Conservation (phyloP, 2,797 vertebrate species). For the Psittacula echo region DNA sequence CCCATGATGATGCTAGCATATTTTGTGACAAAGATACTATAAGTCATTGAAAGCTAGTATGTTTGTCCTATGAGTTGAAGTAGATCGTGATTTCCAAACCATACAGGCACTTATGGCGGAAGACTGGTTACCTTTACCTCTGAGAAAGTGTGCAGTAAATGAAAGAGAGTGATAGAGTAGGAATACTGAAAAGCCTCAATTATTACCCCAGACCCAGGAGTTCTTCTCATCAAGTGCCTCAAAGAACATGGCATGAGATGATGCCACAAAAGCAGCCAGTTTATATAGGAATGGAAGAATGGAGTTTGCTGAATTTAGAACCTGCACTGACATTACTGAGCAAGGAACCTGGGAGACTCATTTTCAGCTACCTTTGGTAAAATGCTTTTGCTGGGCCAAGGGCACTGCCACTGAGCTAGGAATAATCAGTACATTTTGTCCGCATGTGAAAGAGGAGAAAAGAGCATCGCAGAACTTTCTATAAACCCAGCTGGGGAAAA, state of each 20-base stretch:
- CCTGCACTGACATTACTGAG: neutral
- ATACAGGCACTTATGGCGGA: neutral
- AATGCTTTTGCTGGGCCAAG: neutral
- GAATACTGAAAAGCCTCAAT: neutral
- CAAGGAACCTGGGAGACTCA: neutral
- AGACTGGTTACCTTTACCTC: neutral
- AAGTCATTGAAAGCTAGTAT: neutral
- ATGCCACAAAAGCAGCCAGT: neutral
- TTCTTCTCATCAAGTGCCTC: neutral
- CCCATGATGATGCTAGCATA: neutral
- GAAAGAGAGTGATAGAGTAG: neutral
- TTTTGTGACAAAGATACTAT: neutral
- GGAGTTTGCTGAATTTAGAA: neutral
- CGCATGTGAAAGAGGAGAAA: neutral
- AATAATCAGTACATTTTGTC: neutral
- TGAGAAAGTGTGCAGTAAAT: neutral
- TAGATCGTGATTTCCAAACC: constrained; percentile 16
- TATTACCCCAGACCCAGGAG: neutral
- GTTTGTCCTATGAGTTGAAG: neutral
- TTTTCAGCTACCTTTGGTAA: neutral
- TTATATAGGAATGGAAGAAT: neutral
- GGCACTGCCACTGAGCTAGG: neutral
- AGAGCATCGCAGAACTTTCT: neutral
- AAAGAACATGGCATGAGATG: neutral
- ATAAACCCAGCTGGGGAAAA: neutral